Conservation (phyloP, 2,888 invertebrate genomes). For the Euproctis similis region DNA sequence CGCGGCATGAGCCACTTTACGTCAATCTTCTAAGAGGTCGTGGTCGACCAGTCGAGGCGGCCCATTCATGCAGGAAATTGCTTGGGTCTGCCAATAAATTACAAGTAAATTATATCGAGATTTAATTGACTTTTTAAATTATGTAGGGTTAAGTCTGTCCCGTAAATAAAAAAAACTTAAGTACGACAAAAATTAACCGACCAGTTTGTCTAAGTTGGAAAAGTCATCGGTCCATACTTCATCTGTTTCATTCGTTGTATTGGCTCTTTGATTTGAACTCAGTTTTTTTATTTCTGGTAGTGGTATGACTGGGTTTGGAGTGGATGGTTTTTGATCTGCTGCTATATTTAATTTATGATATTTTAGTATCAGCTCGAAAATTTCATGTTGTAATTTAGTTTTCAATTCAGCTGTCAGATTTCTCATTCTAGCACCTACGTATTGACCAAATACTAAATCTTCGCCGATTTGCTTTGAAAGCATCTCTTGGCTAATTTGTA, state of each 20-base stretch:
- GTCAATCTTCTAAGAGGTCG: no score
- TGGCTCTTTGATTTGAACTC: constrained; percentile 35
- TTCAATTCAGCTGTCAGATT: constrained; percentile 46
- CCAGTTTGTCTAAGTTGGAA: constrained; percentile 56
- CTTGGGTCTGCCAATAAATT: no score
- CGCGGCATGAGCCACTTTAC: no score
- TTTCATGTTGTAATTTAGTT: constrained; percentile 56
- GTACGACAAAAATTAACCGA: constrained; percentile 34
- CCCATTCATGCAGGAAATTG: no score
- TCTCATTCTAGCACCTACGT: constrained; percentile 52
- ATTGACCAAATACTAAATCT: constrained; percentile 67
- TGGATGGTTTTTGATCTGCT: constrained; percentile 14
- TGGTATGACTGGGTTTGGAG: constrained; percentile 2
- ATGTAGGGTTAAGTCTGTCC: no score
- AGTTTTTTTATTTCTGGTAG: constrained; percentile 22
- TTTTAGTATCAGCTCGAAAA: constrained; percentile 53
- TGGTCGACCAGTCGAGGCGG: no score
- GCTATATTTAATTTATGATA: constrained; percentile 33
- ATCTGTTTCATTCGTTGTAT: constrained; percentile 44
- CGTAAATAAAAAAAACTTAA: no score
- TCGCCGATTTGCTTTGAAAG: constrained; percentile 51
- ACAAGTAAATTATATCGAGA: no score
- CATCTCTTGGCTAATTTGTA: constrained; percentile 51
- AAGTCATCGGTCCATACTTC: constrained; percentile 65
- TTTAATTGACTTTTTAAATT: no score